Percentiles rank a stretch among this genome's conserved stretches.
Conservation (phyloP, 2,888 invertebrate genomes). For the Hypsopygia costalis region DNA sequence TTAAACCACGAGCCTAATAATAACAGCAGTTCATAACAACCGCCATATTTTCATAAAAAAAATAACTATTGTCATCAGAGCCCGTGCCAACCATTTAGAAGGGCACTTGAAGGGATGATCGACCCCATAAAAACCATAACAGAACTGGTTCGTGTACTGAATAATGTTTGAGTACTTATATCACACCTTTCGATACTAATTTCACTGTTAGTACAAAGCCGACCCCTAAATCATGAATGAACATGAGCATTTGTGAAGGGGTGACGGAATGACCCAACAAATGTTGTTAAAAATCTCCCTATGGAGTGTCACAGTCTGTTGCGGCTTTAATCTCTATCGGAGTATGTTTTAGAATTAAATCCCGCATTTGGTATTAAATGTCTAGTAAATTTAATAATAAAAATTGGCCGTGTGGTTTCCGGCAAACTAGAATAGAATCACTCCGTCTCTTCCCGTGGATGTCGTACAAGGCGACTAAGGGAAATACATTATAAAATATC, state of each 20-base stretch:
- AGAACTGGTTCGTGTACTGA: conserved; percentile 58
- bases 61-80: conserved; percentile 25
- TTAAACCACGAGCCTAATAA: not conserved
- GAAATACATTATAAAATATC: too few species aligned
- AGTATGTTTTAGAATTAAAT: conserved; percentile 11
- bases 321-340: conserved; percentile 14
- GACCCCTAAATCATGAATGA: conserved; percentile 68
- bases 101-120: conserved; percentile 46
- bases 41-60: conserved; percentile 9
- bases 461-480: too few species aligned
- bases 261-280: conserved; percentile 51
- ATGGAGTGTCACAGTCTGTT: conserved; percentile 9
- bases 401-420: too few species aligned
- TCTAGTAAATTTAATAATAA: too few species aligned
- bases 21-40: conserved; percentile 1
- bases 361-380: not conserved
- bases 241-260: conserved; percentile 61
- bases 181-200: conserved; percentile 75
- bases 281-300: conserved; percentile 49
- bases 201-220: conserved; percentile 64
- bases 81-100: conserved; percentile 40
- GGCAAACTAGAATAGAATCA: too few species aligned
- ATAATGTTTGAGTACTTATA: conserved; percentile 58
- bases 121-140: conserved; percentile 54
- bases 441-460: too few species aligned